phyloP scores from a whole-genome alignment of 2,888 invertebrate genomes.

The Polymixis flavicincta region DNA sequence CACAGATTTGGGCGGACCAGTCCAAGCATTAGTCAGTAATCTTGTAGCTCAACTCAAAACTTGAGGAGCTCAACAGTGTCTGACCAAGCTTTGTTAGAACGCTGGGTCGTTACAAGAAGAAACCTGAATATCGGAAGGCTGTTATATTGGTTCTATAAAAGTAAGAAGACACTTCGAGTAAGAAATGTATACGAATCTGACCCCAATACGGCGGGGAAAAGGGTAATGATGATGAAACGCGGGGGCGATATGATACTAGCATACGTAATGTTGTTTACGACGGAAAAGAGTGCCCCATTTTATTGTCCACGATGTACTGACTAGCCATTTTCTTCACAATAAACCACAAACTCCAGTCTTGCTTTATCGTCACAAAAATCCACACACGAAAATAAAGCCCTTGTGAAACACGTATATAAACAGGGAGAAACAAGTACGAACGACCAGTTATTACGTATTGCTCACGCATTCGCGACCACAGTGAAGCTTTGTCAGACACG shows the following conservation, averaged over 20 bases:
- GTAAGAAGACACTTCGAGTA: constrained; percentile 19
- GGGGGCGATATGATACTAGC: constrained; percentile 36
- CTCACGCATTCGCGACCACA: constrained; percentile 69
- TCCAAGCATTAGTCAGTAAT: too few relatives aligned
- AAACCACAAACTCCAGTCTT: constrained; percentile 33
- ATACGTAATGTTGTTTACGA: constrained; percentile 51
- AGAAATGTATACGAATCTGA: constrained; percentile 39
- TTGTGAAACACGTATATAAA: constrained; percentile 56
- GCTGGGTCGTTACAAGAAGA: too few relatives aligned
- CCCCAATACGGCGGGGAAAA: constrained; percentile 22
- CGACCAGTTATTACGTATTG: constrained; percentile 69
- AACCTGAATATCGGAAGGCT: not conserved
- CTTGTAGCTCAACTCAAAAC: too few relatives aligned
- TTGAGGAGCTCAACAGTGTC: too few relatives aligned
- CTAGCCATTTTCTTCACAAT: constrained; percentile 43
- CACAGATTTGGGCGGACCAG: too few relatives aligned
- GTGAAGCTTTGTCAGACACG: constrained; percentile 66
- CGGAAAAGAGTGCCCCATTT: constrained; percentile 36
- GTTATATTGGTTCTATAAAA: constrained; percentile 24
- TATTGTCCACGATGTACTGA: constrained; percentile 31
- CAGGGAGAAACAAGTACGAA: constrained; percentile 41
- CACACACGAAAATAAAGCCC: constrained; percentile 48
- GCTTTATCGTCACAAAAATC: constrained; percentile 42
- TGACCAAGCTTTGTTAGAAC: not conserved
- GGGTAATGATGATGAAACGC: constrained; percentile 48